These are phyloP conservation scores for Cremastinae sp. DNA, from an alignment of 2,888 invertebrate species.

Conservation along the genomic window DNA sequence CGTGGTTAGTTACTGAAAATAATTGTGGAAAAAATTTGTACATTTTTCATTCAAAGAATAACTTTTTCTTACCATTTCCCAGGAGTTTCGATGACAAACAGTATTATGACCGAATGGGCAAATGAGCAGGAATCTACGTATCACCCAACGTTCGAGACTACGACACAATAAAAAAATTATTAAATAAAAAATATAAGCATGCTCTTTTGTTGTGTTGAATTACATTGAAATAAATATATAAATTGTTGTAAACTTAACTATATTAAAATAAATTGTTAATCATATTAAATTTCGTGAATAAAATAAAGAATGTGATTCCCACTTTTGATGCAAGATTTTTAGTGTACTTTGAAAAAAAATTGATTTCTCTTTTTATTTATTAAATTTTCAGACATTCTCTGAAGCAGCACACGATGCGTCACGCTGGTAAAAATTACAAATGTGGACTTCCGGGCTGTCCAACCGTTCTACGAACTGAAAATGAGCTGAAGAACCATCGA, in stretches of 20 bases:
- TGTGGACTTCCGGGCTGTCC: constrained; percentile 83
- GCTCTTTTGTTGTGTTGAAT: neutral
- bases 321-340: too few relatives aligned
- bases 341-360: neutral
- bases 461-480: constrained; percentile 82
- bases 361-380: neutral
- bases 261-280: too few relatives aligned
- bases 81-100: constrained; percentile 30
- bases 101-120: constrained; percentile 8
- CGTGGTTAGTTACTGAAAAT: too few relatives aligned
- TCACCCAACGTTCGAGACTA: constrained; percentile 2
- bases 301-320: too few relatives aligned
- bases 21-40: too few relatives aligned
- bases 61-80: constrained; percentile 4
- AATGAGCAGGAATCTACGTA: constrained; percentile 4
- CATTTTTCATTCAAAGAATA: neutral
- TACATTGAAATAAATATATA: neutral
- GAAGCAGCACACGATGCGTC: constrained; percentile 83
- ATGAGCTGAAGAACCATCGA: constrained; percentile 82
- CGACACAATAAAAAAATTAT: constrained; percentile 19
- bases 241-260: too few relatives aligned
- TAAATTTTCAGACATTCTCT: constrained; percentile 81
- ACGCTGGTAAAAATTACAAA: constrained; percentile 82
- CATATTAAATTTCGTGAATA: too few relatives aligned
- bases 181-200: neutral